These are phyloP conservation scores for Oreochromis niloticus DNA, from an alignment of 2,113 vertebrate species.

Conservation along the genomic window DNA sequence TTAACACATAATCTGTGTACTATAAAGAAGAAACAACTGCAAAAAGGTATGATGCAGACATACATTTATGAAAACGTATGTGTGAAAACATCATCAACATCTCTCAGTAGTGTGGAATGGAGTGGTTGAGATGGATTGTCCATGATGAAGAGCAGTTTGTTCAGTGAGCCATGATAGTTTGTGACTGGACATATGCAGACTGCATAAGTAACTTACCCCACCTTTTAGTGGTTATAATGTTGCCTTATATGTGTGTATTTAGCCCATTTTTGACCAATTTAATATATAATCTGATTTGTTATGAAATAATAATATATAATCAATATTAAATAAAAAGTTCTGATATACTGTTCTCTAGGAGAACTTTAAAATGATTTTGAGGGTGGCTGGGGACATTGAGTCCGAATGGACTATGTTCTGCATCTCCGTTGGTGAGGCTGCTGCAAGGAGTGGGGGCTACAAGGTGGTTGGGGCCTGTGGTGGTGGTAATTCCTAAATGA, in stretches of 20 bases:
- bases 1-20: background rate
- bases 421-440: background rate
- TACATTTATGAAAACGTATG: background rate
- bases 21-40: background rate
- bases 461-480: background rate
- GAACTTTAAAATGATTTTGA: background rate
- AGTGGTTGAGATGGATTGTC: background rate
- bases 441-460: background rate
- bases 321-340: background rate
- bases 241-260: background rate
- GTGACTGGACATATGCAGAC: background rate
- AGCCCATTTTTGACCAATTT: background rate
- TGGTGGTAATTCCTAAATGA: background rate
- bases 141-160: background rate
- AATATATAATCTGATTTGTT: background rate
- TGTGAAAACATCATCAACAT: background rate
- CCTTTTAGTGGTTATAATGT: background rate
- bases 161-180: background rate
- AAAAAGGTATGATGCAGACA: background rate
- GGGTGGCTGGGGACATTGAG: background rate
- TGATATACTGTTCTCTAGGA: background rate
- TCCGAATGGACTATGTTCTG: background rate
- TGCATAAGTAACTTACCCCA: background rate
- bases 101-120: background rate
- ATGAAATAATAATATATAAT: background rate